Base-by-base conservation (phyloP, 64 coral and sea anemone genomes). In the Actinia equina region DNA sequence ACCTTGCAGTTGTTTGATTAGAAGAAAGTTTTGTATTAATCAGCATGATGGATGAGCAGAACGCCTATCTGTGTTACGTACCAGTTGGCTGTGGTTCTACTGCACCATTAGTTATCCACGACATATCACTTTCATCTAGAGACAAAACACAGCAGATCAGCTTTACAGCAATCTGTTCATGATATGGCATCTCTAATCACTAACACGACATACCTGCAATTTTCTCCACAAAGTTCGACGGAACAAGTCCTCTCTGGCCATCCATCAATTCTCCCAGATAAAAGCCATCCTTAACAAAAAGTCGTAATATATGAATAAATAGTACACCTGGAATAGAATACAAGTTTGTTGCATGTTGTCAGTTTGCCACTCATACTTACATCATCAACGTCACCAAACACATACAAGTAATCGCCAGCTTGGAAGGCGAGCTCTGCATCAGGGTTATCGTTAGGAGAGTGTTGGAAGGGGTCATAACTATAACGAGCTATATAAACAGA, bases 321-420 rank as follows among this genome's bases (percentile, higher is more conserved):
- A 5, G 10, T 69, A 11, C 27, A 19, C 17, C 17, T 27, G 16
- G 1, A 49, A 22, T 11, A 44, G 20, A 37, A 37, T 37, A 37
- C 44, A 16, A 18, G n/a, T 41, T 27, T 17, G 8, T 16, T 37
- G 30, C 15, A 17, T 43, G 17, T 37, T 37, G 30, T 37, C 30
- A 14, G 16, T 26, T 44, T n/a, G 12, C n/a, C 30, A 17, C 8
- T 6, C 5, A 65, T 55, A 57, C 93, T 51, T 93, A 99, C 97
- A 90, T 95, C 97, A 22, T 99, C 97, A 59, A 99, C 85, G 44
- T 95, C 97, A 19, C 97, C 97, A 93, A 95, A 99, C 41, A 99
- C 91, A 77, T 99, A 99, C 25, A 99, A 71, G 80, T 99, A 99
- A 80, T 99, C 97, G 3, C 97, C 97, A 23, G 97, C 97, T 61